Evolutionary conservation across 2,888 invertebrate species (phyloP), one percentile per base, ranked within the genome.

Genomic region (Chelonus formosanus): DNA sequence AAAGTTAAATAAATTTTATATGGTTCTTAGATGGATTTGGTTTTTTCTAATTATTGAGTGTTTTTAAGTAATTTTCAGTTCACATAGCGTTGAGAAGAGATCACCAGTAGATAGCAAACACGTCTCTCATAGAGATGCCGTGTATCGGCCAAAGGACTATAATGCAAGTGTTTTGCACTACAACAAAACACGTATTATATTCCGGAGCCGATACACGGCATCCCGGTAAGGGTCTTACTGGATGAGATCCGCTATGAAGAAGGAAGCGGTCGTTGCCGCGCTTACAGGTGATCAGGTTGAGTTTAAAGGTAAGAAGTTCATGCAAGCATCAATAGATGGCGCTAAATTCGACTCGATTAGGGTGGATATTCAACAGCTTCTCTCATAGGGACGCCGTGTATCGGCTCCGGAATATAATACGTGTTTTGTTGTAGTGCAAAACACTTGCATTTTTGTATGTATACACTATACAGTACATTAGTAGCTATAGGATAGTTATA

Each of bases 351-450:
- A 40, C 40, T 40, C 6, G 40, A 20, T 20, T 40, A 40, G 6
- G 5, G 3, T 6, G 3, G 3, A 6, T 40, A 40, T 3, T 6
- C 40, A 40, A 40, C 40, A 40, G 40, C 40, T 40, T 40, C 7
- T 5, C 60, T 63, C 54, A 47, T 45, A 34, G 55, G 67, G 69
- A 69, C 67, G 67, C 62, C 62, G 64, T 69, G 64, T 63, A 68
- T 65, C 59, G 66, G 68, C 56, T 66, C 35, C 54, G 44, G 60
- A 34, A 65, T 55, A 68, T 43, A 66, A 65, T 59, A 43, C 63
- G 59, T 63, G 63, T 63, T 68, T 68, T 66, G 60, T 66, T 68
- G 47, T 3, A 61, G 50, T 68, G 45, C 65, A 68, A 68, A 63
- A 68, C 68, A 68, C 63, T 55, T 43, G 65, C 62, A 52, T 52